Percentiles rank a stretch among this genome's conserved stretches.
Conservation (phyloP, 2,797 vertebrate genomes). For the Selene dorsalis region DNA sequence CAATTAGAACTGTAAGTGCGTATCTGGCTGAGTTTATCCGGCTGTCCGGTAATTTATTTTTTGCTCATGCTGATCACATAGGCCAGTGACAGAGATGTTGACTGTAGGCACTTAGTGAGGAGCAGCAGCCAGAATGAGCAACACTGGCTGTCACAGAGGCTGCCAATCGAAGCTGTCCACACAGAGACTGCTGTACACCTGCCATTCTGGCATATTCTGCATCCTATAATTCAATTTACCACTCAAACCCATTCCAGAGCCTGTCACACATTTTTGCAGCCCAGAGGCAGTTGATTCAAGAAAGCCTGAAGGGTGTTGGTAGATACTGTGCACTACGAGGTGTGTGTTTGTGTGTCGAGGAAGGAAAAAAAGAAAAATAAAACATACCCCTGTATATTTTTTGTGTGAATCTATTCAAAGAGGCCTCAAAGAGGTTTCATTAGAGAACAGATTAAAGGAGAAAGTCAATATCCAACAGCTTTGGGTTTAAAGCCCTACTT, state of each 20-base stretch:
- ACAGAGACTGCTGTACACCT: conserved; percentile 77
- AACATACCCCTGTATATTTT: conserved; percentile 39
- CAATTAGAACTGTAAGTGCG: conserved; percentile 32
- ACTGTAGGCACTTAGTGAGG: conserved; percentile 64
- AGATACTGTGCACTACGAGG: conserved; percentile 28
- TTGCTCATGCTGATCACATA: conserved; percentile 35
- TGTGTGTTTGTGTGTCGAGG: neutral
- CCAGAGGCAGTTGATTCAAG: conserved; percentile 63
- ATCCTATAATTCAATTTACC: conserved; percentile 83
- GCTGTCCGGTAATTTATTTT: conserved; percentile 35
- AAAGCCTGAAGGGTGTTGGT: conserved; percentile 38
- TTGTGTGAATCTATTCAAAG: conserved; percentile 47
- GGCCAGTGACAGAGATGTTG: conserved; percentile 48
- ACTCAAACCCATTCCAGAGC: conserved; percentile 79
- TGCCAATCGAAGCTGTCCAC: conserved; percentile 78
- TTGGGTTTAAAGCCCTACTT: conserved; percentile 79
- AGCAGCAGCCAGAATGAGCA: conserved; percentile 69
- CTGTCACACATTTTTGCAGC: conserved; percentile 71
- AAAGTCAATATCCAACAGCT: conserved; percentile 78
- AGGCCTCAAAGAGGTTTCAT: conserved; percentile 66
- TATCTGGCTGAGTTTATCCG: conserved; percentile 42
- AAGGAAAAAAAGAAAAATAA: conserved; percentile 1
- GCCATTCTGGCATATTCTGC: conserved; percentile 82
- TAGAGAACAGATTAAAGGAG: conserved; percentile 72
- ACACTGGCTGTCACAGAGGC: conserved; percentile 73